Evolutionary conservation across 2,113 vertebrate genomes (phyloP).

Genomic region (Gavialis gangeticus): DNA sequence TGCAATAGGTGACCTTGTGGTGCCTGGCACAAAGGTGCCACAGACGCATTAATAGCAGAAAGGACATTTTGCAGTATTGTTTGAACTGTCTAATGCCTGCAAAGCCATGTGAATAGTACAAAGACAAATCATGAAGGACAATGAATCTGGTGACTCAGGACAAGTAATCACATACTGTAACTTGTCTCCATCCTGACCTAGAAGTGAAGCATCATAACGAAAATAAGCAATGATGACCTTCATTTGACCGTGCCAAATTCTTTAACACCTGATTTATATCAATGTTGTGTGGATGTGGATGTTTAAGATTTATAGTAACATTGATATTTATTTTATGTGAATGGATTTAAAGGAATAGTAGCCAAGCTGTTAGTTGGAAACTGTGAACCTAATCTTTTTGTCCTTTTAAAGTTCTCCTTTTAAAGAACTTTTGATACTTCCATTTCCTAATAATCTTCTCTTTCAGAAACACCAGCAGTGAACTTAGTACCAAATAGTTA

Average conservation of each 20-base stretch:
- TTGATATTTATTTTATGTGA: background rate
- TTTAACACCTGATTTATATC: background rate
- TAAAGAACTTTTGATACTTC: background rate
- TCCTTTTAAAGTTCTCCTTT: background rate
- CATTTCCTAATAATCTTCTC: background rate
- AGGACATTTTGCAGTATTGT: background rate
- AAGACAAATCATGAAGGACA: background rate
- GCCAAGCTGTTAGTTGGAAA: background rate
- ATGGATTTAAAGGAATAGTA: background rate
- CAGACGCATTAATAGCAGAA: background rate
- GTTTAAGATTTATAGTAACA: background rate
- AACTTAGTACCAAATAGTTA: background rate
- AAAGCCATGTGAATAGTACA: background rate
- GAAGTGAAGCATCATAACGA: background rate
- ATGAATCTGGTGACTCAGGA: background rate
- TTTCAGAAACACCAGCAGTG: background rate
- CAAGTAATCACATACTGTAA: background rate
- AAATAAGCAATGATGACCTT: background rate
- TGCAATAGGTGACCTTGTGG: fast-evolving
- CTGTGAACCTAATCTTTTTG: background rate
- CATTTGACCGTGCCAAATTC: background rate
- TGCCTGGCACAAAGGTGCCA: background rate
- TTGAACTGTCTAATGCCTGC: background rate
- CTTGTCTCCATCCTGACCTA: background rate
- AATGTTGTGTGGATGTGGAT: background rate